phyloP scores from a whole-genome alignment of 2,797 vertebrate genomes.

The Ataeniobius toweri region DNA sequence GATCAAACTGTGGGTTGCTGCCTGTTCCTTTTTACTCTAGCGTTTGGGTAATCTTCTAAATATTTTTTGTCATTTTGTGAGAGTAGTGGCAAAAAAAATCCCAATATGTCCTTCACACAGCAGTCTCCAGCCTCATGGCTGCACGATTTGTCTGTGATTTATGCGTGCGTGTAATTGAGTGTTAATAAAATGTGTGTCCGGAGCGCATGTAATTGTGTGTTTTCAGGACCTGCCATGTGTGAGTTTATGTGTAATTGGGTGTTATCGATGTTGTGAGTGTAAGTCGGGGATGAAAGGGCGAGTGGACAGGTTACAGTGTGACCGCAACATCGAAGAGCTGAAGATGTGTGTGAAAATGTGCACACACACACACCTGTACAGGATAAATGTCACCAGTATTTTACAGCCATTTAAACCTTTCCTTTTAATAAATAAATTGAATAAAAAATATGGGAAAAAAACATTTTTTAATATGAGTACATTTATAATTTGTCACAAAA shows the following conservation, averaged over 20 bases:
- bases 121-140: constrained; percentile 45
- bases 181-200: constrained; percentile 87
- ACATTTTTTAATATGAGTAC: neutral
- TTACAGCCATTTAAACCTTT: neutral
- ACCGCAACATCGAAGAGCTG: constrained; percentile 46
- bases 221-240: constrained; percentile 78
- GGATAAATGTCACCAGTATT: constrained; percentile 2
- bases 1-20: neutral
- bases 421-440: too few relatives aligned
- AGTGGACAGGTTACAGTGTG: constrained; percentile 68
- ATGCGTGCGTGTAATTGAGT: constrained; percentile 86
- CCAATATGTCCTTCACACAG: constrained; percentile 60
- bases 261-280: constrained; percentile 82
- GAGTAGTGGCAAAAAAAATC: constrained; percentile 38
- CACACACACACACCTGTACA: neutral
- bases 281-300: constrained; percentile 67
- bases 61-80: constrained; percentile 16
- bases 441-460: neutral
- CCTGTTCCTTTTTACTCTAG: neutral
- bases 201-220: constrained; percentile 84
- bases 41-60: neutral
- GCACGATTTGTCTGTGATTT: constrained; percentile 75
- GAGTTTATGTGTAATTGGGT: constrained; percentile 82
- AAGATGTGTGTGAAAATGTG: neutral
- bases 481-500: neutral